phyloP scores from a whole-genome alignment of 1,140 invertebrate species.

The Asbolus verrucosus region DNA sequence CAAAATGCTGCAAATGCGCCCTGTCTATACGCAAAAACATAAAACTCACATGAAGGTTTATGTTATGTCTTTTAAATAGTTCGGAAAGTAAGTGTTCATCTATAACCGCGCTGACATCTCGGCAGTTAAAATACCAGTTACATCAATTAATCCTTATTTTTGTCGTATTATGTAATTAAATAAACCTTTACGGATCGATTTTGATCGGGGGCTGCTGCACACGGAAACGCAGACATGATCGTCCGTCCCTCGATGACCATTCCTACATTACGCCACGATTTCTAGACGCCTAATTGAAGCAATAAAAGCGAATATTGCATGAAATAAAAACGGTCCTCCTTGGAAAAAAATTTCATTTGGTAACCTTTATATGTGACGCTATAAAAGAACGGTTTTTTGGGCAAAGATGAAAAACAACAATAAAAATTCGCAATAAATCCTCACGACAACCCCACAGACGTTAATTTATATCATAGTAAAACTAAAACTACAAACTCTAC shows the following conservation, averaged over 20 bases:
- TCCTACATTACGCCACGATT: background rate
- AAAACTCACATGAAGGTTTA: background rate
- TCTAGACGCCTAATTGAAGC: background rate
- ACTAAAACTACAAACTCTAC: background rate
- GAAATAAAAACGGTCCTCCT: background rate
- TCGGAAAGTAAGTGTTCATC: background rate
- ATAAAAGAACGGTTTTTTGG: background rate
- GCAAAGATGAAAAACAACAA: slow-evolving; percentile 1
- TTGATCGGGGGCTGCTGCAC: background rate
- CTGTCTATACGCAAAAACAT: background rate
- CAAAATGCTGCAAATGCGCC: background rate
- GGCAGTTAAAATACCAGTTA: background rate
- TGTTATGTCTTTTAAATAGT: background rate
- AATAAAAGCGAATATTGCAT: background rate
- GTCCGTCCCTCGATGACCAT: background rate
- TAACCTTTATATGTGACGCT: background rate
- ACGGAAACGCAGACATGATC: background rate
- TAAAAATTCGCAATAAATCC: slow-evolving; percentile 1
- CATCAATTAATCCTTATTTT: too few species aligned
- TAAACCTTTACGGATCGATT: background rate
- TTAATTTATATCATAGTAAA: slow-evolving; percentile 1
- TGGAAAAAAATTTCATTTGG: background rate
- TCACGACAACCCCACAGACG: background rate
- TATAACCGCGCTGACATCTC: background rate
- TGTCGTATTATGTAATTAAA: background rate